These are phyloP conservation scores for Montipora foliosa DNA, from an alignment of 64 coral and sea anemone species.

Conservation along the genomic window DNA sequence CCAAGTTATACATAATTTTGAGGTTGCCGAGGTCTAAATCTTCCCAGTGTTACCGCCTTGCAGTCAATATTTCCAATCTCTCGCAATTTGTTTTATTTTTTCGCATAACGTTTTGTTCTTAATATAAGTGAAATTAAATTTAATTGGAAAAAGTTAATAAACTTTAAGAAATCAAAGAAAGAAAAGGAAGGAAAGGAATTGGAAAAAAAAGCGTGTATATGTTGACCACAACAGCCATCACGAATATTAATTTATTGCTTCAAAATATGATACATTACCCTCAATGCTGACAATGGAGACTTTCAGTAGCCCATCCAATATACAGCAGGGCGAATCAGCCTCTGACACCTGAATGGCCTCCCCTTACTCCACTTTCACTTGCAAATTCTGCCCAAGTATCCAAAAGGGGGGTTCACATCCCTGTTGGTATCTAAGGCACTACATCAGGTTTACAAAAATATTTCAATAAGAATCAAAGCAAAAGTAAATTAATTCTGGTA, in stretches of 20 bases:
- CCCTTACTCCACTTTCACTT: neutral
- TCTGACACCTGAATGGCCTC: neutral
- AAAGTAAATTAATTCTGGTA: neutral
- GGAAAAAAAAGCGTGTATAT: neutral
- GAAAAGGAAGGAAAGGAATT: neutral
- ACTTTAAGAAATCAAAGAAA: no score
- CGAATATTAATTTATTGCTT: neutral
- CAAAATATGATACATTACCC: neutral
- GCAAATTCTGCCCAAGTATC: neutral
- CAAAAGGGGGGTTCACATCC: neutral
- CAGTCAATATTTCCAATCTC: no score
- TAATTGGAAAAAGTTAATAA: no score
- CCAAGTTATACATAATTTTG: no score
- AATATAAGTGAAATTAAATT: no score
- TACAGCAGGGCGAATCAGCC: neutral
- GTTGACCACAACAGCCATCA: no score
- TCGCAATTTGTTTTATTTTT: neutral
- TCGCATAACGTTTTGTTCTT: neutral
- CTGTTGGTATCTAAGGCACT: neutral
- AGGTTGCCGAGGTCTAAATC: no score
- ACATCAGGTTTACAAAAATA: neutral
- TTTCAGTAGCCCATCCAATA: neutral
- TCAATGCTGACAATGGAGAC: neutral
- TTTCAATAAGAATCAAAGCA: neutral
- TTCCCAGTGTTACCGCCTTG: no score